Evolutionary conservation across 2,113 vertebrate species (phyloP).

Genomic region (Thunnus maccoyii): DNA sequence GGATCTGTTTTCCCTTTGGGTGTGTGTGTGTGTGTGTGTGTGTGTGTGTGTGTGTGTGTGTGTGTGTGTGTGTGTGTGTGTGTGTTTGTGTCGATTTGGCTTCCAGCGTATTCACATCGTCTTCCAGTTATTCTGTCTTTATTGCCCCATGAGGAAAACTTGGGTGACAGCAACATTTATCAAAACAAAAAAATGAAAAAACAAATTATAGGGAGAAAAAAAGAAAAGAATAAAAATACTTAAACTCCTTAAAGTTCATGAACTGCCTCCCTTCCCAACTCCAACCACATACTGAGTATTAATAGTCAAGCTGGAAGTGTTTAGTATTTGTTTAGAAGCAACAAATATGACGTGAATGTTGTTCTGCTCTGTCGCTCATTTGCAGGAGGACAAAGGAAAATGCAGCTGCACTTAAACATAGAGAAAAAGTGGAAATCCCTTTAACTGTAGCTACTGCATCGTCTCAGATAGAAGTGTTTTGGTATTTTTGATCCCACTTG

Average conservation of each 20-base stretch:
- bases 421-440: neutral
- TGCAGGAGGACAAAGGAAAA: neutral
- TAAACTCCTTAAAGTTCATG: constrained; percentile 13
- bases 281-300: constrained; percentile 22
- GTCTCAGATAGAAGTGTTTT: too few species aligned
- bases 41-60: neutral
- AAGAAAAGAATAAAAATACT: constrained; percentile 25
- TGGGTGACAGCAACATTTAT: constrained; percentile 38
- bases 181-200: constrained; percentile 30
- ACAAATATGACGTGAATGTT: constrained; percentile 2
- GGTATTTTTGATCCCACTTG: too few species aligned
- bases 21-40: constrained; percentile 12
- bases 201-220: constrained; percentile 40
- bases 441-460: too few species aligned
- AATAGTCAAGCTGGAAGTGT: constrained; percentile 36
- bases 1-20: constrained; percentile 23
- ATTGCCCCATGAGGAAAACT: constrained; percentile 29
- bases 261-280: neutral
- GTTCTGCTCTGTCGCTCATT: constrained; percentile 17
- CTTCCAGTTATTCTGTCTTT: constrained; percentile 32
- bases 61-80: neutral
- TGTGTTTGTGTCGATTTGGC: constrained; percentile 12
- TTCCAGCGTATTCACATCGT: constrained; percentile 15
- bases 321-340: constrained; percentile 40
- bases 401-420: too few species aligned